Conservation (phyloP, 2,113 vertebrate species). For the Trichechus manatus region DNA sequence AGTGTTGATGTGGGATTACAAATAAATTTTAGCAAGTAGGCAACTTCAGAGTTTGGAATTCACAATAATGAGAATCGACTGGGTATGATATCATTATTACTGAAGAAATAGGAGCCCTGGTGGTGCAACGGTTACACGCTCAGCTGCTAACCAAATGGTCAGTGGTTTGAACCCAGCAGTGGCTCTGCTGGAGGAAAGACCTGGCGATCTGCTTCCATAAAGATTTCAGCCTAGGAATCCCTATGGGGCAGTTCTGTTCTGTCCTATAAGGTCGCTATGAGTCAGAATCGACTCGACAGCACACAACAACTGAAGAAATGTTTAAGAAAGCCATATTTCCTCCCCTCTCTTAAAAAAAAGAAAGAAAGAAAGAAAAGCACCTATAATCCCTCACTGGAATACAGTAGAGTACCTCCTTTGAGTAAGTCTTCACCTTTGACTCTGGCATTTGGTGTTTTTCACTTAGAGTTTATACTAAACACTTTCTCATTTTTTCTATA, state of each 20-base stretch:
- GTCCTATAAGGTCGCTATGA: background rate
- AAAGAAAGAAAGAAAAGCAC: background rate
- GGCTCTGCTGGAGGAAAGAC: background rate
- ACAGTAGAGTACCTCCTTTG: background rate
- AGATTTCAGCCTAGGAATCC: background rate
- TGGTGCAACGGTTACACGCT: background rate
- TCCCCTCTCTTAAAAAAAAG: background rate
- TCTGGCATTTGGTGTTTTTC: conserved; percentile 1
- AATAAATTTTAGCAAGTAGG: background rate
- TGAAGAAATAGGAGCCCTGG: background rate
- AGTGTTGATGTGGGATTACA: background rate
- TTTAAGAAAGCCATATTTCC: background rate
- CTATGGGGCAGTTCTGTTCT: background rate
- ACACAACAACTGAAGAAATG: background rate
- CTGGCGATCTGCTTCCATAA: background rate
- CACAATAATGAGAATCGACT: background rate
- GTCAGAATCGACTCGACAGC: background rate
- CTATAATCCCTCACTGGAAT: background rate
- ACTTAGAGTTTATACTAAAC: background rate
- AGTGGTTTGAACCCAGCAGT: background rate
- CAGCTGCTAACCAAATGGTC: background rate
- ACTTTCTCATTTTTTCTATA: background rate
- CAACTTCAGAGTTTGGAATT: background rate
- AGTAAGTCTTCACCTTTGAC: background rate
- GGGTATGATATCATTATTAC: background rate